phyloP scores from a whole-genome alignment of 2,888 invertebrate genomes.

The Cecidostiba fungosa region DNA sequence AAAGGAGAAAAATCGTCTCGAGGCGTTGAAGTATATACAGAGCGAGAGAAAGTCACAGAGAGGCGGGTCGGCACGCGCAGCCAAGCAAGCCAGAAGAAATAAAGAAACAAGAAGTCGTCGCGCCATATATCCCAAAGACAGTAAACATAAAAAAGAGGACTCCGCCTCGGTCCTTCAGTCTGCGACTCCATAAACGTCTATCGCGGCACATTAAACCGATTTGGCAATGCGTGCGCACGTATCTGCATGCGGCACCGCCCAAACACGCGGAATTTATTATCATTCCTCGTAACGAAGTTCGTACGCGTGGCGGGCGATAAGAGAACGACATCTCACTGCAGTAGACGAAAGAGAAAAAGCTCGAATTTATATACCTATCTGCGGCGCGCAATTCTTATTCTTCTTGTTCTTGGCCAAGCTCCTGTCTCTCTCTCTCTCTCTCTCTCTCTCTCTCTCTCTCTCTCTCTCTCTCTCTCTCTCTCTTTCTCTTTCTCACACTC shows the following conservation, averaged over 20 bases:
- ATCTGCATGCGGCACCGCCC: constrained; percentile 8
- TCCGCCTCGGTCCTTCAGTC: background rate
- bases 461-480: background rate
- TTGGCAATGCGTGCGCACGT: constrained; percentile 28
- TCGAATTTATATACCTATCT: constrained; percentile 36
- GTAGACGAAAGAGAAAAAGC: constrained; percentile 17
- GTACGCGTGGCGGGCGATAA: constrained; percentile 37
- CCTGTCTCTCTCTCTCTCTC: background rate
- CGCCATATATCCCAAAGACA: constrained; percentile 5
- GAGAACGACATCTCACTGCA: background rate
- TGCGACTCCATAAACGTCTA: constrained; percentile 22
- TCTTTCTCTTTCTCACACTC: background rate
- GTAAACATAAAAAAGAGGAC: background rate
- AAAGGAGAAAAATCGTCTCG: constrained; percentile 16
- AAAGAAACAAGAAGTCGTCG: background rate
- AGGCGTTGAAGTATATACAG: background rate
- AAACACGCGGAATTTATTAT: constrained; percentile 33
- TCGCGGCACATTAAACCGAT: constrained; percentile 59
- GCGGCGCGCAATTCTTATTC: too few species aligned
- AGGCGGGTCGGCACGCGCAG: too few species aligned
- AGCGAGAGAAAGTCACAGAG: too few species aligned
- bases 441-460: background rate
- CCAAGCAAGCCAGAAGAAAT: background rate
- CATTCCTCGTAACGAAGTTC: constrained; percentile 41
- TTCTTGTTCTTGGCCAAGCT: constrained; percentile 1